phyloP scores from a whole-genome alignment of 2,797 vertebrate genomes.

The Scyliorhinus canicula region DNA sequence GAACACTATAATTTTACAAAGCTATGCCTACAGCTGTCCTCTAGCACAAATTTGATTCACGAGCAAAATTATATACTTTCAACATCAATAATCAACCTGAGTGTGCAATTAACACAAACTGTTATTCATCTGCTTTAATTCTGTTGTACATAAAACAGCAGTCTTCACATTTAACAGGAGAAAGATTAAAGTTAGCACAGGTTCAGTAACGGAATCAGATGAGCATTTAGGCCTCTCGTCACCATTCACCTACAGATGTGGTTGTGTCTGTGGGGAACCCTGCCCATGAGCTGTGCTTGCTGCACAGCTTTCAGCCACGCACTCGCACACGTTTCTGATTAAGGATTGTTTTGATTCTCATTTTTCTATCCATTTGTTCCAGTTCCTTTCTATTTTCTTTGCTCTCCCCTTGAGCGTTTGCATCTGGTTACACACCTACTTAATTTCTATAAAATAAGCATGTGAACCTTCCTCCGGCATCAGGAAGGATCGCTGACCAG shows the following conservation, averaged over 20 bases:
- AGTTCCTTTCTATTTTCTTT: neutral
- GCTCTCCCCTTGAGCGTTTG: neutral
- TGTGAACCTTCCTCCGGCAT: too few species aligned
- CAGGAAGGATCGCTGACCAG: neutral
- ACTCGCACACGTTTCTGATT: constrained; percentile 22
- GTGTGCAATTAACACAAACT: neutral
- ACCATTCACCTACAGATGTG: neutral
- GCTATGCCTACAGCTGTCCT: neutral
- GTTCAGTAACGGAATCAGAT: neutral
- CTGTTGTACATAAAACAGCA: neutral
- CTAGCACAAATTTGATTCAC: neutral
- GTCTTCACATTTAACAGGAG: neutral
- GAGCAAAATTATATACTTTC: neutral
- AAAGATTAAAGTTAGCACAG: neutral
- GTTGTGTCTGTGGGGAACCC: neutral
- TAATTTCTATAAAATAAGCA: constrained; percentile 12
- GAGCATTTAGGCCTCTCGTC: neutral
- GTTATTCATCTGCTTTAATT: neutral
- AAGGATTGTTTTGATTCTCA: neutral
- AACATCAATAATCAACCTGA: neutral
- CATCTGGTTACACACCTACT: neutral
- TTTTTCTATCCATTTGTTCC: neutral
- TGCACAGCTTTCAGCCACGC: neutral
- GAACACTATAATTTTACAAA: neutral
- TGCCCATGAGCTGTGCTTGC: neutral